Base-by-base conservation (phyloP, 2,113 vertebrate species). In the Indicator indicator region DNA sequence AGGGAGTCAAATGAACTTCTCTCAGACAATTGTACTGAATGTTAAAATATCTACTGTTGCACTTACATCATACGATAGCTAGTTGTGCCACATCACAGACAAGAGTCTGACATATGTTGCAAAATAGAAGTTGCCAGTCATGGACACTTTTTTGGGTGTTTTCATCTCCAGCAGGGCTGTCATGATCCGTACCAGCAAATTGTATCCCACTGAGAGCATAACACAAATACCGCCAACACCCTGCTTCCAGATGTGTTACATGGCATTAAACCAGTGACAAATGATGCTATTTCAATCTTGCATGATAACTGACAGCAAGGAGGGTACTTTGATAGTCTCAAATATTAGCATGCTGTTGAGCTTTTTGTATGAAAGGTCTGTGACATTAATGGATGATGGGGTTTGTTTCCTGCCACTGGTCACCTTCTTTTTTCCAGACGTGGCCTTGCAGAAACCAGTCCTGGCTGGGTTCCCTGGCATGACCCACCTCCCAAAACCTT, bases 101-200 rank as follows among this genome's bases (percentile, higher is more conserved):
- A 28, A 90, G 83, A 86, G 79, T 89, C 46, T 92, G 62, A 95
- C 94, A 91, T 83, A 63, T 95, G 93, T 86, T 93, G 83, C 79
- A 88, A 91, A 95, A 93, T 95, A 95, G 81, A 95, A 94, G 88
- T 93, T 96, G 95, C 94, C 94, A 96, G 88, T 97, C 93, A 72
- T 83, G 89, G 88, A 95, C 79, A 42, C 72, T 94, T 87, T 88
- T 89, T 91, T 59, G 82, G 87, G 58, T 83, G 82, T 93, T 96
- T 95, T 94, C 73, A 54, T 96, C 94, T 95, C 83, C 88, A 90
- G 92, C 92, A 86, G 83, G 68, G 90, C 92, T 92, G 94, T 95
- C 92, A 94, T 78, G 90, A 81, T 94, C 80, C 92, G 69, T 86
- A 88, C 92, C 50, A 95, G 94, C 92, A 90, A 74, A 93, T 81